These are phyloP conservation scores for Holotrichia oblita DNA, from an alignment of 1,140 invertebrate genomes.

Conservation along the genomic window DNA sequence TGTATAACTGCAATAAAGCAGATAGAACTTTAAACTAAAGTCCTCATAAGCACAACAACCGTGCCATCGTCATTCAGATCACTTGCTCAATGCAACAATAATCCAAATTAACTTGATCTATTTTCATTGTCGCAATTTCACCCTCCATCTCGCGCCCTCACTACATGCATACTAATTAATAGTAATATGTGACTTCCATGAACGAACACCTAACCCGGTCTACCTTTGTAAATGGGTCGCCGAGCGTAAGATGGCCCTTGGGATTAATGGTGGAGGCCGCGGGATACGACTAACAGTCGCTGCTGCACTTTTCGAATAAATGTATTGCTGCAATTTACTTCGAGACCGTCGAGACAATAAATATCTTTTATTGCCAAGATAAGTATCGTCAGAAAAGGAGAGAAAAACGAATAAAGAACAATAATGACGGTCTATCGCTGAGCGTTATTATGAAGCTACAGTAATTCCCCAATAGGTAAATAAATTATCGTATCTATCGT, in stretches of 20 bases:
- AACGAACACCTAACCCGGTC: neutral
- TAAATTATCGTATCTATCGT: neutral
- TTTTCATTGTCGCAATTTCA: neutral
- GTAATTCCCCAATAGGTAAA: neutral
- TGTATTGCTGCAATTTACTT: neutral
- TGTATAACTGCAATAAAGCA: too few relatives aligned
- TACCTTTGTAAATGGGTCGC: neutral
- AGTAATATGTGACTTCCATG: neutral
- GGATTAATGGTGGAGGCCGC: neutral
- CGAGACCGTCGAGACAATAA: neutral
- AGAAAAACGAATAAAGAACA: neutral
- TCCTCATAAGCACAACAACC: too few relatives aligned
- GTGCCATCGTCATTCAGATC: neutral
- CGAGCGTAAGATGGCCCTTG: neutral
- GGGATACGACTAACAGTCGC: neutral
- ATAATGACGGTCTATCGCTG: neutral
- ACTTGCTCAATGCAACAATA: neutral
- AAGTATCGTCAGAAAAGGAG: neutral
- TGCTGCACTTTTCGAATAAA: slow-evolving; percentile 2
- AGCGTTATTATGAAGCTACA: neutral
- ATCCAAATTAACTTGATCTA: neutral
- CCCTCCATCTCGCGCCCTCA: neutral
- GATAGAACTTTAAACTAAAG: too few relatives aligned
- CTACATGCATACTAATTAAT: neutral
- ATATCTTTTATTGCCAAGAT: neutral